Evolutionary conservation across 2,113 vertebrate genomes (phyloP).

Genomic region (Ciconia boyciana): DNA sequence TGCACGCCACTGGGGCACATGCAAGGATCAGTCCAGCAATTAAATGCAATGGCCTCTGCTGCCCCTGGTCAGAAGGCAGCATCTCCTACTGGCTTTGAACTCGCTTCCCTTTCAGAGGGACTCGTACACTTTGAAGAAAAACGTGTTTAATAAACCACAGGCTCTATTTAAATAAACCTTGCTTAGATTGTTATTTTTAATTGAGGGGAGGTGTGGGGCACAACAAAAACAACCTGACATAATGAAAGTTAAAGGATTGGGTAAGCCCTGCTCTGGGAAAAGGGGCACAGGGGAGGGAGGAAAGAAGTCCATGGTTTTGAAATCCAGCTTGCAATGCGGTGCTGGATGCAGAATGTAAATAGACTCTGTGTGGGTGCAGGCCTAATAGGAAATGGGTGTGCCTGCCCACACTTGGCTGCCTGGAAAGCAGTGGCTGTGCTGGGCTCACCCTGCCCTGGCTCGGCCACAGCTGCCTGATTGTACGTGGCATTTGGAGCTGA

Average conservation of each 20-base stretch:
- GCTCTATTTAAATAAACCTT: slow-evolving; percentile 23
- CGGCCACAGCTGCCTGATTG: neutral
- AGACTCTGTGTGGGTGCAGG: neutral
- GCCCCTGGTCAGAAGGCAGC: neutral
- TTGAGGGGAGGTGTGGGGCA: neutral
- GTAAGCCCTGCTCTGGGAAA: neutral
- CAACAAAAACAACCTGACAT: neutral
- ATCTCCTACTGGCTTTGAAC: neutral
- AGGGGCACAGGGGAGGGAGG: neutral
- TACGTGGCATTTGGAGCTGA: neutral
- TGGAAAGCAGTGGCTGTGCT: neutral
- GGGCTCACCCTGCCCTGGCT: neutral
- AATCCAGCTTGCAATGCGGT: slow-evolving; percentile 28
- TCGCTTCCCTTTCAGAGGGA: neutral
- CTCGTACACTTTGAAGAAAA: neutral
- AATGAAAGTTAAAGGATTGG: slow-evolving; percentile 30
- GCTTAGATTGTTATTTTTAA: slow-evolving; percentile 15
- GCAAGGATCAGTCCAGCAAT: neutral
- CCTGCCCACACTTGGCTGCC: neutral
- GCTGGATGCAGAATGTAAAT: slow-evolving; percentile 46
- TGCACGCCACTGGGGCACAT: neutral
- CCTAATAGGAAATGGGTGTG: slow-evolving; percentile 50
- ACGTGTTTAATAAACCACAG: slow-evolving; percentile 8
- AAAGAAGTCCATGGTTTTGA: slow-evolving; percentile 50
- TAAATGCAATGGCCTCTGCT: neutral